Evolutionary conservation across 2,888 invertebrate species (phyloP), one percentile per base, ranked within the genome.

Genomic region (Nomada lathburiana): DNA sequence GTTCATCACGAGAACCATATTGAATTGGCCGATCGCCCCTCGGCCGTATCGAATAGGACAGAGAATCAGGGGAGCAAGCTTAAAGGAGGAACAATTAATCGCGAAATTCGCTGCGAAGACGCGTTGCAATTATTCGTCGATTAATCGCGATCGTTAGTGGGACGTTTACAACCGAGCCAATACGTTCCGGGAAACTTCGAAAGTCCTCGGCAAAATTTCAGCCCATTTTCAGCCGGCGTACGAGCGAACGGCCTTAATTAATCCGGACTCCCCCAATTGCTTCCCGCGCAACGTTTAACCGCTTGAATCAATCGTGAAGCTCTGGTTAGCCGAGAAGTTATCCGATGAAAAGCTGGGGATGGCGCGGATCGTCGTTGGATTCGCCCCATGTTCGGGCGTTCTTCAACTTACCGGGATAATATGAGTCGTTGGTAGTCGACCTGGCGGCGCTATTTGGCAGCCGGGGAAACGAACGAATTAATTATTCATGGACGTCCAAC

Each of bases 401-500:
- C 57, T 69, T 77, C 50, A 10, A 29, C 20, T 18, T 13, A n/a
- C 26, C n/a, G 13, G 55, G 71, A 72, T 59, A 71, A 71, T 44
- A 29, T 55, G 57, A 68, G 50, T 68, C 60, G 53, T 63, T 47
- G 20, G 42, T 55, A 78, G 59, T 36, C 44, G 47, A 62, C 72
- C 7, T 7, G 69, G 52, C 68, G 62, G 50, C 71, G 70, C 64
- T 50, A n/a, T 36, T 53, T 36, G 75, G 65, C 64, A 74, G 77
- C 68, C 64, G 57, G 81, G 72, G 87, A 89, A 90, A 91, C 88
- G 88, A 88, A 89, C 86, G 86, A 89, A 92, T 93, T 92, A 92
- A 92, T 92, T 92, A 93, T 93, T 92, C 92, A 93, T 92, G 89
- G 90, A 89, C 89, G 89, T 89, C 91, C 90, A 82, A 86, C 88